These are phyloP conservation scores for Mastacembelus armatus DNA, from an alignment of 2,797 vertebrate species.

Conservation along the genomic window DNA sequence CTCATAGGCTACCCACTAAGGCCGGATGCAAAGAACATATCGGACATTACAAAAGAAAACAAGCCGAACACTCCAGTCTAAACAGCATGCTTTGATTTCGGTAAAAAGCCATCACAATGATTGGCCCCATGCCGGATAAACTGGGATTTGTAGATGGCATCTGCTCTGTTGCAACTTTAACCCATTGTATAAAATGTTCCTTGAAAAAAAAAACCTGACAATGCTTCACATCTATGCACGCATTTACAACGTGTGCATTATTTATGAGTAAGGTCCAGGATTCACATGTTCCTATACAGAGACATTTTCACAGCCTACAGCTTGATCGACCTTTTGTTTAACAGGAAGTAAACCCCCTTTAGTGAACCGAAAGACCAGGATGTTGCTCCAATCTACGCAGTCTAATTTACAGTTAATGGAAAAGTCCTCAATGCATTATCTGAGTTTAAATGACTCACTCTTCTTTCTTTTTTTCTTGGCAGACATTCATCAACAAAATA, in stretches of 20 bases:
- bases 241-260: not conserved
- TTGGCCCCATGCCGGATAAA: conserved; percentile 60
- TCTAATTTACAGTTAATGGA: conserved; percentile 30
- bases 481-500: not conserved
- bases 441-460: conserved; percentile 21
- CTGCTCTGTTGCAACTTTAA: conserved; percentile 25
- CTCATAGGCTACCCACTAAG: conserved; percentile 6
- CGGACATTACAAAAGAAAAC: conserved; percentile 58
- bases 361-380: conserved; percentile 4
- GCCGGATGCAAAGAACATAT: conserved; percentile 55
- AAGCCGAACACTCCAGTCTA: conserved; percentile 42
- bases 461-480: conserved; percentile 5
- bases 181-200: conserved; percentile 34
- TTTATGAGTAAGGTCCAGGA: not conserved
- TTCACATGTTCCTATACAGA: conserved; percentile 4
- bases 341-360: conserved; percentile 18
- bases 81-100: conserved; percentile 53
- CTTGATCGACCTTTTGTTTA: conserved; percentile 22
- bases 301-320: conserved; percentile 4
- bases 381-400: conserved; percentile 15
- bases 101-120: conserved; percentile 62
- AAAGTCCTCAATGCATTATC: not conserved
- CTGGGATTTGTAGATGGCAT: conserved; percentile 52
- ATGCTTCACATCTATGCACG: not conserved
- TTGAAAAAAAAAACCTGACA: conserved; percentile 20